Evolutionary conservation across 2,888 invertebrate genomes (phyloP).

Genomic region (Agonopterix arenella): DNA sequence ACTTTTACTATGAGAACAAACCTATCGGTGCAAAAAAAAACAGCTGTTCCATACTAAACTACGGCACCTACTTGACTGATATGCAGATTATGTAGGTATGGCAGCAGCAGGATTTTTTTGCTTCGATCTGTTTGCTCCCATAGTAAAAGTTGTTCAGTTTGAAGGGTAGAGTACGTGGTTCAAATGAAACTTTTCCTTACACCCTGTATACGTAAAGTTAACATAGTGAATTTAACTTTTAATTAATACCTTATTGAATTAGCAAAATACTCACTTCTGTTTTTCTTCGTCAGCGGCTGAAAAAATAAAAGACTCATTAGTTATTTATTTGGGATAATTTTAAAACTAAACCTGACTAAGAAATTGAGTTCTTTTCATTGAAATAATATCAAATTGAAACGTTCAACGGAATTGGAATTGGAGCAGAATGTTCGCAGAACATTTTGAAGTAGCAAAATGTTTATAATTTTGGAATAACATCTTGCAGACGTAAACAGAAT

Average conservation of each 20-base stretch:
- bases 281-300: conserved; percentile 96
- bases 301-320: conserved; percentile 53
- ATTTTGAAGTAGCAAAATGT: conserved; percentile 21
- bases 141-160: too few relatives aligned
- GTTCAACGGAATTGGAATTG: conserved; percentile 9
- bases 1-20: too few relatives aligned
- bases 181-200: too few relatives aligned
- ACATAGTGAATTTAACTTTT: too few relatives aligned
- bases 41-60: too few relatives aligned
- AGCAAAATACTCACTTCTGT: conserved; percentile 88
- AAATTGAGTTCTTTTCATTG: too few relatives aligned
- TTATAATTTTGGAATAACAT: conserved; percentile 35
- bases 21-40: too few relatives aligned
- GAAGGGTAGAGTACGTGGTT: too few relatives aligned
- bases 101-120: too few relatives aligned
- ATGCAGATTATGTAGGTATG: too few relatives aligned
- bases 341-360: neutral
- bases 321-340: neutral
- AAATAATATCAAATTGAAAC: conserved; percentile 4
- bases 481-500: conserved; percentile 39
- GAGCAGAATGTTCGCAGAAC: conserved; percentile 16
- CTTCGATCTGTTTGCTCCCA: too few relatives aligned
- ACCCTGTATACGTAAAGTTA: neutral
- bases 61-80: too few relatives aligned
- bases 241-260: neutral